Conservation (phyloP, 2,888 invertebrate genomes). For the Pheosia gnoma region DNA sequence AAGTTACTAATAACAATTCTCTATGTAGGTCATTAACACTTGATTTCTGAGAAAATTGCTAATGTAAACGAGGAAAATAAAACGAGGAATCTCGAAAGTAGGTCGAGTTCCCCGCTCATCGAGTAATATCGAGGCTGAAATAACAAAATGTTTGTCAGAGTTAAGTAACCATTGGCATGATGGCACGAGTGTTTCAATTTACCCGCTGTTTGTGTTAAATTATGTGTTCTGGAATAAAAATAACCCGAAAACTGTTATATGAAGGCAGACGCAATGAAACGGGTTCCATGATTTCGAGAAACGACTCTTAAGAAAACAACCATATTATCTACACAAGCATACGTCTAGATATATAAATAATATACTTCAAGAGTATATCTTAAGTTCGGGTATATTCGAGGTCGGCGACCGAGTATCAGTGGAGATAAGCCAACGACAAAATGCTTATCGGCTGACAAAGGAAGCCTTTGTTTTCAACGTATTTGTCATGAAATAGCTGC, state of each 20-base stretch:
- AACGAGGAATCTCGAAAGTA: slow-evolving; percentile 52
- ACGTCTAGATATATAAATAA: slow-evolving; percentile 20
- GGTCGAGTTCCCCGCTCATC: slow-evolving; percentile 60
- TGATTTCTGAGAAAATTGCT: slow-evolving; percentile 63
- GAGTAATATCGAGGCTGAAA: slow-evolving; percentile 58
- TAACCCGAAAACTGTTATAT: background rate
- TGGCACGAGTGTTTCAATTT: slow-evolving; percentile 22
- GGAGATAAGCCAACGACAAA: slow-evolving; percentile 73
- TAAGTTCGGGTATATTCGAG: slow-evolving; percentile 59
- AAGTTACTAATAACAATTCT: slow-evolving; percentile 34
- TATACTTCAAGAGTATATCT: slow-evolving; percentile 39
- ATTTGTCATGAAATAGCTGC: slow-evolving; percentile 58
- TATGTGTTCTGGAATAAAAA: background rate
- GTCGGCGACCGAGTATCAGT: slow-evolving; percentile 76
- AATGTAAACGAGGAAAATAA: slow-evolving; percentile 70
- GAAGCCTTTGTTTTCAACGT: slow-evolving; percentile 75
- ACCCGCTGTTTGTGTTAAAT: slow-evolving; percentile 29
- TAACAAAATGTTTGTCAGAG: slow-evolving; percentile 54
- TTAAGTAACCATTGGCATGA: slow-evolving; percentile 47
- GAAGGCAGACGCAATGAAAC: background rate
- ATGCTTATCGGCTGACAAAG: slow-evolving; percentile 75
- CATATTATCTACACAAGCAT: background rate
- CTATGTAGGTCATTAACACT: slow-evolving; percentile 77
- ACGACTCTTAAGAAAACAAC: background rate
- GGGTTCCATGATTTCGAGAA: background rate